Evolutionary conservation across 2,797 vertebrate genomes (phyloP), one percentile per base, ranked within the genome.

Genomic region (Parauchenoglanis punctatus): DNA sequence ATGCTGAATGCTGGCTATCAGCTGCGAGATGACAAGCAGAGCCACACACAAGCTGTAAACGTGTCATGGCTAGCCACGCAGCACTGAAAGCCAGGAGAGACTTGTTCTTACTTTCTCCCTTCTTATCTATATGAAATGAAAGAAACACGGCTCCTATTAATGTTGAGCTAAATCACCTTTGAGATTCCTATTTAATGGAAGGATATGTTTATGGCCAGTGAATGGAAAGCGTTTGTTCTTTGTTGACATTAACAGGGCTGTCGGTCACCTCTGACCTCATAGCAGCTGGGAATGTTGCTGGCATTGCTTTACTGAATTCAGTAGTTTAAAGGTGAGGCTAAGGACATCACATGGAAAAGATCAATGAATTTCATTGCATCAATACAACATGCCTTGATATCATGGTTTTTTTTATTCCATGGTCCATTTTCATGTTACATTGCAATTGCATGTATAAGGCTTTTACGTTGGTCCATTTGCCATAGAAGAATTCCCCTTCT

Each of bases 1-100:
- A 72, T 52, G n/a, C 31, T 65, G 83, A 83, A 44, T 28, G 25
- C 67, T 81, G 52, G 58, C 76, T 56, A 80, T 88, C 80, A 65
- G 87, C 80, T 83, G 54, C 70, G 40, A 13, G 58, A 83, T 83
- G 82, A 84, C 40, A 78, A 77, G 59, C 63, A 78, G 85, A 83
- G 82, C 59, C 59, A 17, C 54, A 54, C 2, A 70, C 81, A 61
- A 87, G 92, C 90, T 92, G 91, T 95, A 95, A 95, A 95, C 91
- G 91, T 88, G 90, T 90, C 93, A 94, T 91, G 91, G 80, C 31
- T 70, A 78, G 54, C 88, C 73, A 88, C 25, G 81, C 58, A 83
- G 77, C 28, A 44, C 54, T 85, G 87, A 90, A 92, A 88, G 90
- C 88, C 89, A 91, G 61, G 12, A 76, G 77, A 81, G 54, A 54